Base-by-base conservation (phyloP, 2,113 vertebrate species). In the Proterorhinus semilunaris region DNA sequence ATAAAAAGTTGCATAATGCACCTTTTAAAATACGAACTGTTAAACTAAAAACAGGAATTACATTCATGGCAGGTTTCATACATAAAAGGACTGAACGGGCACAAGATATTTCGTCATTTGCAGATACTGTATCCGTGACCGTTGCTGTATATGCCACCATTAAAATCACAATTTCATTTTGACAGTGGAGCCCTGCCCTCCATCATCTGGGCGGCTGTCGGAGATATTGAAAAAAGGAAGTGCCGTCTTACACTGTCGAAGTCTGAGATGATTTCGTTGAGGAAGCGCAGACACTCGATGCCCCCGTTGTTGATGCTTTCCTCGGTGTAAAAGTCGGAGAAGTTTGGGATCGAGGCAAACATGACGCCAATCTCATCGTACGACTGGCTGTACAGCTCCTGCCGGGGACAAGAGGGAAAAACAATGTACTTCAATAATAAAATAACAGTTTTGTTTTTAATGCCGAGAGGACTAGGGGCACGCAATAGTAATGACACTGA, bases 301-400 rank as follows among this genome's bases (percentile, higher is more conserved):
- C 97, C 97, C 0, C 96, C 96, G 0, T 99, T 99, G 70, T 99
- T 99, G 91, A 99, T 96, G 89, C 95, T 98, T 84, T 98, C 97
- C 80, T 99, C 97, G 0, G 97, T 99, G 88, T 99, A 99, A 86
- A 99, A 99, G 86, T 98, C 97, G 0, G 96, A 96, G 1, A 99
- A 99, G 87, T 99, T 98, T 61, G 97, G 97, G 67, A 99, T 94
- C 0, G 97, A 99, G n/a, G 97, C 97, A 0, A 99, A 99, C 97
- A 99, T 99, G 65, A 99, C 97, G 0, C 97, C 96, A 0, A 98
- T 97, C 85, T 98, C 97, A 2, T 99, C 95, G 0, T 99, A 98
- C 0, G 97, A 95, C 66, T 99, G 96, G 84, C 97, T 98, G 87
- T 99, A 99, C 59, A 99, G 79, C 84, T 99, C 97, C 97, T 99